A percentile compares a stretch with the other conserved stretches of the same genome.
These are phyloP conservation scores for Drosophila nr. fundita DNA, from an alignment of 2,888 invertebrate species.

Conservation along the genomic window DNA sequence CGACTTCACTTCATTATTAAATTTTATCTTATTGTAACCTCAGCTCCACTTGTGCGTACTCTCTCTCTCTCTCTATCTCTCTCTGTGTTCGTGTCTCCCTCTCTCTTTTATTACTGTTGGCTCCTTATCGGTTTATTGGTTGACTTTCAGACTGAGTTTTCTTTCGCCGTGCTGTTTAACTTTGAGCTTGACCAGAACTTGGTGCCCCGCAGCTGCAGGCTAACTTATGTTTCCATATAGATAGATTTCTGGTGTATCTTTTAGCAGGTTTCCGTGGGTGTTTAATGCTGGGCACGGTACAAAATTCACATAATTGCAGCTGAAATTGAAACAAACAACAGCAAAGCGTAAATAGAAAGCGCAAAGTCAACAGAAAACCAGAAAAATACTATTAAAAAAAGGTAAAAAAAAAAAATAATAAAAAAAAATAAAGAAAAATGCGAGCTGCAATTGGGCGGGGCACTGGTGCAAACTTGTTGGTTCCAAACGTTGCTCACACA, in stretches of 20 bases:
- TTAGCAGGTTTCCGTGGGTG: constrained; percentile 22
- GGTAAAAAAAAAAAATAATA: neutral
- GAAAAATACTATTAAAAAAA: constrained; percentile 17
- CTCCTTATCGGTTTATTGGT: constrained; percentile 18
- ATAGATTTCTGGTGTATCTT: constrained; percentile 34
- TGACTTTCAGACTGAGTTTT: constrained; percentile 54
- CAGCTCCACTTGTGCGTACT: neutral
- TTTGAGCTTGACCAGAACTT: constrained; percentile 59
- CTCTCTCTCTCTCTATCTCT: neutral
- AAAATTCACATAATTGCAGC: constrained; percentile 79
- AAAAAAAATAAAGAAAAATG: constrained; percentile 32
- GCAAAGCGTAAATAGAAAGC: constrained; percentile 79
- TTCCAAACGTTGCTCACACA: constrained; percentile 32
- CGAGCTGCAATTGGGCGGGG: constrained; percentile 35
- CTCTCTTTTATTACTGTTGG: neutral
- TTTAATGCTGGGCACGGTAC: constrained; percentile 79
- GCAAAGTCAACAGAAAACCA: constrained; percentile 77
- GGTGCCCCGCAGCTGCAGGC: constrained; percentile 30
- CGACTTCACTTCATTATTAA: neutral
- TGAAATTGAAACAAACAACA: constrained; percentile 78
- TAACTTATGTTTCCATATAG: constrained; percentile 27
- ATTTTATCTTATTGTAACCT: neutral
- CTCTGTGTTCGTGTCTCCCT: neutral
- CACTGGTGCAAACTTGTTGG: constrained; percentile 27
- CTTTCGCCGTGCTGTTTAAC: constrained; percentile 63